A percentile compares a stretch with the other conserved stretches of the same genome.
phyloP scores from a whole-genome alignment of 2,888 invertebrate species.

The Drosophila siamana region DNA sequence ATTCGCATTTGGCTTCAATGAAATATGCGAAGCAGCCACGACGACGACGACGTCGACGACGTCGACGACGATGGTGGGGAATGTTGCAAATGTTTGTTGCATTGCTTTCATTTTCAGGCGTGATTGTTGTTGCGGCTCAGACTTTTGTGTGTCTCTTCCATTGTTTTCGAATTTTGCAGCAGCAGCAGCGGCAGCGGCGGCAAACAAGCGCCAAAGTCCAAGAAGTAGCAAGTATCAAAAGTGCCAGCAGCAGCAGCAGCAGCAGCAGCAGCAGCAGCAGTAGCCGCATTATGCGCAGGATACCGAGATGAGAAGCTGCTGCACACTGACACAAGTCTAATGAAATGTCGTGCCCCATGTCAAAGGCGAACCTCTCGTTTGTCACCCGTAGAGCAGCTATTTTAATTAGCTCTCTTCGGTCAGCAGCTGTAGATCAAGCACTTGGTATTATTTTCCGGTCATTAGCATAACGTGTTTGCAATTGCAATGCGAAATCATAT shows the following conservation, averaged over 20 bases:
- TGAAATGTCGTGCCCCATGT: background rate
- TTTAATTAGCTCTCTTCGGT: background rate
- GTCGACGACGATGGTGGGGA: no score
- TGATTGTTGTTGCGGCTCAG: conserved; percentile 68
- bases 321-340: conserved; percentile 32
- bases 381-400: background rate
- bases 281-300: conserved; percentile 8
- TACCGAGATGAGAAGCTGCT: conserved; percentile 23
- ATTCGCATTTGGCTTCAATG: conserved; percentile 64
- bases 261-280: conserved; percentile 45
- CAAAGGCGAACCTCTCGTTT: background rate
- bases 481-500: background rate
- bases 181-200: conserved; percentile 38
- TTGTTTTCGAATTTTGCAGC: conserved; percentile 62
- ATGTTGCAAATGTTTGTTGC: conserved; percentile 58
- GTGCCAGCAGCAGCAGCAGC: conserved; percentile 52
- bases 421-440: no score
- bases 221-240: conserved; percentile 58
- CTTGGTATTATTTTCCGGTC: background rate
- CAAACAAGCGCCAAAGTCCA: conserved; percentile 57
- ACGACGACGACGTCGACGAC: conserved; percentile 9
- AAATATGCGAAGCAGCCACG: conserved; percentile 50
- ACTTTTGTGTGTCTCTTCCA: conserved; percentile 68
- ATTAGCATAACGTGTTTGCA: background rate
- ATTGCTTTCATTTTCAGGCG: conserved; percentile 49